Conservation (phyloP, 2,797 vertebrate species). For the Meriones psammophilus region DNA sequence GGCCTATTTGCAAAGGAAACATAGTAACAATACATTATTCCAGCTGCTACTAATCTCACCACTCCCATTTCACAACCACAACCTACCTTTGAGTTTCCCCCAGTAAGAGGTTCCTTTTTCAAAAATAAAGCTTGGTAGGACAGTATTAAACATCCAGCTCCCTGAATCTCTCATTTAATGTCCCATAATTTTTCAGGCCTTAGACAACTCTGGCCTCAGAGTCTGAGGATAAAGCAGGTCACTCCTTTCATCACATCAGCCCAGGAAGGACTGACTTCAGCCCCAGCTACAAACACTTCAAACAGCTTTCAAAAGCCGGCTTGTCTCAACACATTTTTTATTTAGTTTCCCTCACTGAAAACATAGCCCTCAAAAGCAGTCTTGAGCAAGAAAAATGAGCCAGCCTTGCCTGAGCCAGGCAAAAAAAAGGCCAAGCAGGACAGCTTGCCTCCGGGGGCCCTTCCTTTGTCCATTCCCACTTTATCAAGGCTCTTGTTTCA, state of each 20-base stretch:
- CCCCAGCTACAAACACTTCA: background rate
- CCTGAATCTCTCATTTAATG: background rate
- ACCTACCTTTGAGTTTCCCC: background rate
- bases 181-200: background rate
- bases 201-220: background rate
- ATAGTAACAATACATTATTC: background rate
- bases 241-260: background rate
- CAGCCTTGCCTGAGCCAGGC: background rate
- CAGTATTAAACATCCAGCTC: background rate
- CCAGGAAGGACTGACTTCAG: background rate
- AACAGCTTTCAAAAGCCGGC: background rate
- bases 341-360: slow-evolving; percentile 37
- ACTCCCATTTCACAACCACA: background rate
- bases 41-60: background rate
- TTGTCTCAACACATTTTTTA: slow-evolving; percentile 38
- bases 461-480: background rate
- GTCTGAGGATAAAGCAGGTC: background rate
- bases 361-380: background rate
- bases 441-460: background rate
- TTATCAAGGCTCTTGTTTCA: background rate
- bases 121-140: slow-evolving; percentile 10
- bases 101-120: background rate
- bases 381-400: background rate
- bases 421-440: background rate
- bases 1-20: background rate